phyloP scores from a whole-genome alignment of 2,888 invertebrate species.

The Dermolepida albohirtum region DNA sequence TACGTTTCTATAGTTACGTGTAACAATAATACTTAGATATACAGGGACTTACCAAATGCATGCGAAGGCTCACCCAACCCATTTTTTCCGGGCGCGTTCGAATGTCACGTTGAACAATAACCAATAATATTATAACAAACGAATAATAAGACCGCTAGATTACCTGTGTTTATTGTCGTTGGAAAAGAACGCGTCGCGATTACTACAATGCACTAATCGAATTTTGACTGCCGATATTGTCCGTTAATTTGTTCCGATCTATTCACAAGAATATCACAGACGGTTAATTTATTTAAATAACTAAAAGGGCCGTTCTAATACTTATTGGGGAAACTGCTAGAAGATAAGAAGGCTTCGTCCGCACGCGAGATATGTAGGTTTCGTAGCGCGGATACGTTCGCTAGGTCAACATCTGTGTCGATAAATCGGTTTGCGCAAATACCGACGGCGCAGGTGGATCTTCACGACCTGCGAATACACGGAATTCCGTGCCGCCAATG shows the following conservation, averaged over 20 bases:
- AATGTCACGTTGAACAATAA: background rate
- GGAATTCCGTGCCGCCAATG: slow-evolving; percentile 2
- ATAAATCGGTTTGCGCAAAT: slow-evolving; percentile 56
- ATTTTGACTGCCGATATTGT: background rate
- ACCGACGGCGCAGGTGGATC: slow-evolving; percentile 24
- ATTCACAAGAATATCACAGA: slow-evolving; percentile 39
- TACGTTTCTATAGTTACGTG: no score
- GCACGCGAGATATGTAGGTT: slow-evolving; percentile 27
- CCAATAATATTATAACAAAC: background rate
- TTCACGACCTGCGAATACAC: slow-evolving; percentile 11
- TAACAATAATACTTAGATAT: no score
- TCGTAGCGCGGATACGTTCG: slow-evolving; percentile 46
- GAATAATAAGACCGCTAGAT: background rate
- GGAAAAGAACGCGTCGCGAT: background rate
- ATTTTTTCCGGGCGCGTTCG: slow-evolving; percentile 55
- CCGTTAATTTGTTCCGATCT: background rate
- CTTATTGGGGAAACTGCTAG: background rate
- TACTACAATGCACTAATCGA: slow-evolving; percentile 1
- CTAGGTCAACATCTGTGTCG: slow-evolving; percentile 58
- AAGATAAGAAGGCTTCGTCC: background rate
- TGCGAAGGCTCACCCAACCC: slow-evolving; percentile 71
- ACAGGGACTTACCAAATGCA: slow-evolving; percentile 68
- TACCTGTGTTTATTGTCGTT: slow-evolving; percentile 25
- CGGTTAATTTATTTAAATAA: slow-evolving; percentile 11
- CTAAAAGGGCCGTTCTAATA: slow-evolving; percentile 7